Evolutionary conservation across 2,113 vertebrate genomes (phyloP).

Genomic region (Crotalus horridus): DNA sequence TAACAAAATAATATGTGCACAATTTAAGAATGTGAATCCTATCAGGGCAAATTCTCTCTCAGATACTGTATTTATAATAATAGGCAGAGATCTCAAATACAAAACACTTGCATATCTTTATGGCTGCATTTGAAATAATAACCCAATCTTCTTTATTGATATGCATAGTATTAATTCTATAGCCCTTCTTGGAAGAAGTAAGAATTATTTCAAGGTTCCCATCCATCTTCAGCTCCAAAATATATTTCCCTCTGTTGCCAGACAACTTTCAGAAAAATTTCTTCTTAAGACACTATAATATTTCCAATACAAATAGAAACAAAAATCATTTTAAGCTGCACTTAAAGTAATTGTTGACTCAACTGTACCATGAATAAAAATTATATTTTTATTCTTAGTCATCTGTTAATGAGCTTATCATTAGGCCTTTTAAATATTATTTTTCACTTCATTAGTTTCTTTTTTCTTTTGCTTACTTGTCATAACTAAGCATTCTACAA

Average conservation of each 20-base stretch:
- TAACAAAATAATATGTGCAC: background rate
- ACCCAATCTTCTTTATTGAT: background rate
- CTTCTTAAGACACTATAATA: background rate
- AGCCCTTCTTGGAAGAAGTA: background rate
- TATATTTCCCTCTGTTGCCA: background rate
- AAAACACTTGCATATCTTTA: background rate
- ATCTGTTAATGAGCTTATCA: background rate
- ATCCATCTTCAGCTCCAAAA: background rate
- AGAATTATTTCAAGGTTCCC: background rate
- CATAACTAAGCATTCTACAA: background rate
- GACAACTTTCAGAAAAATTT: background rate
- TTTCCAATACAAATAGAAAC: background rate
- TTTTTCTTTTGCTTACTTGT: background rate
- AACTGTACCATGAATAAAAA: background rate
- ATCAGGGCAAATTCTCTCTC: background rate
- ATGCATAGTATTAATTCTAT: background rate
- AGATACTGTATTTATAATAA: background rate
- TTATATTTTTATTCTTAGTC: background rate
- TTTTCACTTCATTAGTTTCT: background rate
- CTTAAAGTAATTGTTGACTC: background rate
- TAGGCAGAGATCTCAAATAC: background rate
- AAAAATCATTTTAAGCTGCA: background rate
- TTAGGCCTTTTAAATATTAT: background rate
- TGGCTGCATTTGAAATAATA: background rate
- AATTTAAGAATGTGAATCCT: background rate